Evolutionary conservation across 1,140 invertebrate species (phyloP).

Genomic region (Cataglyphis hispanica): DNA sequence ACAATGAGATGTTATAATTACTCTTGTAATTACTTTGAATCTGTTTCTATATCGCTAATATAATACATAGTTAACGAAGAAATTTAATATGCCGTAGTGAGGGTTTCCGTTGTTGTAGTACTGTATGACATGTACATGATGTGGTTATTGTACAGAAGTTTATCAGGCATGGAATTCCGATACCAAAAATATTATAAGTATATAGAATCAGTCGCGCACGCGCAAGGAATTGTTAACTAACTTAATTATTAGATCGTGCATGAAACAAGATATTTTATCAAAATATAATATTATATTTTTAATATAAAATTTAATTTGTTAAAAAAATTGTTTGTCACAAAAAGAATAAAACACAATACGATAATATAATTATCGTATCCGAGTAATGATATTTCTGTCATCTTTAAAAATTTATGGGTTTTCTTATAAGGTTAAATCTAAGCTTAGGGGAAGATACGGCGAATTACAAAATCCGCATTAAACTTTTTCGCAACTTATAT

Average conservation of each 20-base stretch:
- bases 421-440: neutral
- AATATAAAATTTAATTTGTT: neutral
- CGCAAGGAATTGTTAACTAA: neutral
- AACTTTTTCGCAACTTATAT: slow-evolving; percentile 31
- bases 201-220: neutral
- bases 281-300: neutral
- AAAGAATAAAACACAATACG: neutral
- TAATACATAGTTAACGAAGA: slow-evolving; percentile 56
- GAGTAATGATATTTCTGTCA: neutral
- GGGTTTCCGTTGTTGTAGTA: slow-evolving; percentile 30
- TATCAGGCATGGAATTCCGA: slow-evolving; percentile 19
- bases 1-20: slow-evolving; percentile 40
- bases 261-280: neutral
- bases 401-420: neutral
- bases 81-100: slow-evolving; percentile 47
- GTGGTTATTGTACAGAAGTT: slow-evolving; percentile 43
- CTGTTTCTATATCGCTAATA: slow-evolving; percentile 10
- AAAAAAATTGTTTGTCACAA: neutral
- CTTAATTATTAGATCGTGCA: neutral
- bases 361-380: neutral
- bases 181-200: slow-evolving; percentile 1
- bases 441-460: neutral
- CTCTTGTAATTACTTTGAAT: slow-evolving; percentile 27
- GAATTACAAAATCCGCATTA: slow-evolving; percentile 14
- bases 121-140: neutral